Evolutionary conservation across 2,797 vertebrate genomes (phyloP).

Genomic region (Petrocephalus sullivani): DNA sequence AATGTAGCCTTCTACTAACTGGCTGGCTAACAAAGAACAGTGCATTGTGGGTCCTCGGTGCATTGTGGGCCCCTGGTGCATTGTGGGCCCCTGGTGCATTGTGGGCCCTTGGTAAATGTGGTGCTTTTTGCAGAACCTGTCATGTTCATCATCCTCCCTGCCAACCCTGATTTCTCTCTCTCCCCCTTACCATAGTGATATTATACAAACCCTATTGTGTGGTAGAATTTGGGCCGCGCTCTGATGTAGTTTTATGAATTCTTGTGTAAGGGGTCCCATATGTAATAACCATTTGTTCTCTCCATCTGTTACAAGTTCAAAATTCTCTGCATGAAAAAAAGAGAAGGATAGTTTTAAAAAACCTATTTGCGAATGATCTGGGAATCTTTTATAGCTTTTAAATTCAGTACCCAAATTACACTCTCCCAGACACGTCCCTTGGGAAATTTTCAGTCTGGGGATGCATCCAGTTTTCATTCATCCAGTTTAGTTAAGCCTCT

Average conservation of each 20-base stretch:
- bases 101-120: background rate
- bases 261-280: background rate
- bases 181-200: background rate
- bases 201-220: background rate
- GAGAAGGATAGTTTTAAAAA: background rate
- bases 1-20: background rate
- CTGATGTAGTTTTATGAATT: background rate
- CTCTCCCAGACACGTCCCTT: background rate
- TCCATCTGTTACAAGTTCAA: constrained; percentile 5
- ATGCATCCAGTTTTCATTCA: constrained; percentile 5
- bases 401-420: background rate
- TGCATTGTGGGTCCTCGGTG: background rate
- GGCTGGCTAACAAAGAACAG: background rate
- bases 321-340: background rate
- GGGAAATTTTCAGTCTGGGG: background rate
- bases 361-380: background rate
- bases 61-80: background rate
- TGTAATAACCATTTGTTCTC: constrained; percentile 8
- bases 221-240: background rate
- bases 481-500: background rate
- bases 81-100: background rate
- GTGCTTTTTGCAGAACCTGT: background rate
- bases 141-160: background rate
- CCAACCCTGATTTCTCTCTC: background rate
- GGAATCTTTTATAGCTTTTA: background rate